Evolutionary conservation across 2,113 vertebrate species (phyloP).

Genomic region (Centropus bengalensis): DNA sequence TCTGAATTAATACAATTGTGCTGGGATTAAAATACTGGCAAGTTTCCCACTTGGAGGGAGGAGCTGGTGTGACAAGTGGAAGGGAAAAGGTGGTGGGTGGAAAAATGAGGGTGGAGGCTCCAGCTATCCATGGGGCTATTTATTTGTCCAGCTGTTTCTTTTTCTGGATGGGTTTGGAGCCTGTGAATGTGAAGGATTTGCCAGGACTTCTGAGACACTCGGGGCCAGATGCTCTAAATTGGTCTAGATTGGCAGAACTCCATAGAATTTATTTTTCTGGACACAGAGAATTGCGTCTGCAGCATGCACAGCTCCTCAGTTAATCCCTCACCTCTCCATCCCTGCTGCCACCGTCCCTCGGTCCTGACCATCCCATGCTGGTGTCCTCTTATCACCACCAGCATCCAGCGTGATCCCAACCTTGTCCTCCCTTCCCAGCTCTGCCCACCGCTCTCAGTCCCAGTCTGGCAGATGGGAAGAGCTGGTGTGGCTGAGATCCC

Average conservation of each 20-base stretch:
- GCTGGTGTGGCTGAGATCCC: not conserved
- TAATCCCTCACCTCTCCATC: not conserved
- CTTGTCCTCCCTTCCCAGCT: not conserved
- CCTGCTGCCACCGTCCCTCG: not conserved
- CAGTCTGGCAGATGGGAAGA: not conserved
- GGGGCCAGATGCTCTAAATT: not conserved
- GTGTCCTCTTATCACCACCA: not conserved
- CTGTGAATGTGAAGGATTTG: slow-evolving; percentile 32
- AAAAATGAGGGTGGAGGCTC: slow-evolving; percentile 53
- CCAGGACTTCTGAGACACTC: slow-evolving; percentile 49
- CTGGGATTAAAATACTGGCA: not conserved
- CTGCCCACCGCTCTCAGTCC: not conserved
- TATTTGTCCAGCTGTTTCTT: slow-evolving; percentile 60
- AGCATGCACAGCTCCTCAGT: not conserved
- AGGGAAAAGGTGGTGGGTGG: slow-evolving; percentile 46
- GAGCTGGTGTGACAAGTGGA: not conserved
- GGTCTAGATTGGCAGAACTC: slow-evolving; percentile 33
- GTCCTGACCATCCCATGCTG: not conserved
- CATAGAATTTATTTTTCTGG: not conserved
- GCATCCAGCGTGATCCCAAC: not conserved
- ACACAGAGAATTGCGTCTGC: not conserved
- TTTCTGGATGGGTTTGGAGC: slow-evolving; percentile 29
- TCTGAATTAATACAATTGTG: not conserved
- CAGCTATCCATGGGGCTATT: slow-evolving; percentile 40
- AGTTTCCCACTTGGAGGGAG: not conserved